Base-by-base conservation (phyloP, 2,113 vertebrate genomes). In the Lophura nycthemera region DNA sequence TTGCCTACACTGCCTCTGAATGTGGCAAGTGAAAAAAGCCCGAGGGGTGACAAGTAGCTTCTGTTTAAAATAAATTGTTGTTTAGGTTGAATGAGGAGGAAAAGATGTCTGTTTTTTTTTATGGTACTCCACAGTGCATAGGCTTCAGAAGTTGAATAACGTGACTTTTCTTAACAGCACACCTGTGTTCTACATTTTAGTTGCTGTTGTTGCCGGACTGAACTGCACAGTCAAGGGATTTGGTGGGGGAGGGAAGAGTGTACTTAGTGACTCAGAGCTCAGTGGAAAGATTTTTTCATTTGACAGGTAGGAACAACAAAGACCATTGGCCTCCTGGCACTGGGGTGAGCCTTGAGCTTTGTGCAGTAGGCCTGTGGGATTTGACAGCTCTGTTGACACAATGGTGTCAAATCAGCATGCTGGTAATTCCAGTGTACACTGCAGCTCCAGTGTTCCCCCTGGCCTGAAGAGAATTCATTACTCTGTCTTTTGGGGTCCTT, bases 1-100 rank as follows among this genome's bases (percentile, higher is more conserved):
- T 54, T 89, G n/a, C 45, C n/a, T 66, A 2, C 0, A 0, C 2
- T 0, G 1, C 48, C 24, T 47, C 42, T 40, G 42, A 63, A 6
- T 0, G 5, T 70, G 67, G 20, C 34, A 74, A 80, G 65, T 21
- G 32, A 85, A 64, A 30, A 36, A 78, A 52, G 34, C 54, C 72
- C 30, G 19, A 47, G 15, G 40, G 3, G 5, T 69, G 65, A 30
- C 48, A 57, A 63, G 34, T 21, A 56, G 24, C 40, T 70, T 84
- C 84, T 85, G 11, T 74, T 83, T 80, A 34, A 89, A 77, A 32
- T 48, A 63, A 47, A 0, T 52, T 1, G 3, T 50, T 42, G 13
- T 69, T 91, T 71, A 83, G 47, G 22, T 71, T 24, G 34, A 67
- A 64, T 1, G 2, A 47, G 79, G 70, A 65, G 27, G 18, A 66